These are phyloP conservation scores for Melanaphis sacchari DNA, from an alignment of 1,140 invertebrate species.

Conservation along the genomic window DNA sequence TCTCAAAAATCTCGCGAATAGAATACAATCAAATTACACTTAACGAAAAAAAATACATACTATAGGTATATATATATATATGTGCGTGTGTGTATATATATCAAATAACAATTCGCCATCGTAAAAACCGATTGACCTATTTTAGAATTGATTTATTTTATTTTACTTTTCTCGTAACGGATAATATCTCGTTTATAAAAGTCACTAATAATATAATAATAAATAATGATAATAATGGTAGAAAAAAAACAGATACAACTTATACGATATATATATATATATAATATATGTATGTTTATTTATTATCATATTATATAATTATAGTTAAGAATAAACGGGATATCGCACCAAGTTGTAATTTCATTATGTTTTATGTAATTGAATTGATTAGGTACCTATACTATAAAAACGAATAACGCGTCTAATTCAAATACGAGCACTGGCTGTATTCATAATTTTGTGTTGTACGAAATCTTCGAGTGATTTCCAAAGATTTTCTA, in stretches of 20 bases:
- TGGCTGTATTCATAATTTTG: too few relatives aligned
- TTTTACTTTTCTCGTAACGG: neutral
- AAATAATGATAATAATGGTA: neutral
- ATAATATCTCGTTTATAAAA: neutral
- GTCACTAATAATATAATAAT: neutral
- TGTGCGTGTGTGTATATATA: too few relatives aligned
- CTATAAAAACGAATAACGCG: neutral
- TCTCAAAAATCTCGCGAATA: neutral
- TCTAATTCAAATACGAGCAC: too few relatives aligned
- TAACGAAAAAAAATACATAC: neutral
- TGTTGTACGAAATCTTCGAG: too few relatives aligned
- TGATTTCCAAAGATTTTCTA: too few relatives aligned
- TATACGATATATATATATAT: too few relatives aligned
- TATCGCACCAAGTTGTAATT: neutral
- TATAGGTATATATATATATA: too few relatives aligned
- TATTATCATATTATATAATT: neutral
- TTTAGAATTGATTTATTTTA: slow-evolving; percentile 8
- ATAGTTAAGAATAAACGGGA: neutral
- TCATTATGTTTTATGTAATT: neutral
- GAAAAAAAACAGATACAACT: neutral
- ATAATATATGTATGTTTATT: too few relatives aligned
- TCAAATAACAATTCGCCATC: neutral
- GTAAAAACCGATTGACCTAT: slow-evolving; percentile 12
- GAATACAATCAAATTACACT: neutral
- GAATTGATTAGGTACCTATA: too few relatives aligned